Evolutionary conservation across 1,140 invertebrate species (phyloP), one percentile per base, ranked within the genome.

Genomic region (Drosophila fuyamai): DNA sequence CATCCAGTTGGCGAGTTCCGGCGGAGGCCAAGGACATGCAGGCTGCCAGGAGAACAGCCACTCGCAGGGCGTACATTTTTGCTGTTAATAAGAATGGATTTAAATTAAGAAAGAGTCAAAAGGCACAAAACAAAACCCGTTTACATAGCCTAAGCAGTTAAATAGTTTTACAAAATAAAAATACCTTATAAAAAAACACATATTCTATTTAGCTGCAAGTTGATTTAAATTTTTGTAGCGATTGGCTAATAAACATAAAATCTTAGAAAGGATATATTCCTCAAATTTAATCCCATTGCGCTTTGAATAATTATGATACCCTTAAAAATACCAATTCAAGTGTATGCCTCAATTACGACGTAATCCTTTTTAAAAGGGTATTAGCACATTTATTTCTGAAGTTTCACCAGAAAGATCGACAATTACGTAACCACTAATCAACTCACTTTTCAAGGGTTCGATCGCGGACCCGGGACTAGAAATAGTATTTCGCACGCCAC

Each of bases 31-130:
- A 29, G 36, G 68, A 62, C 10, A 90, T 38, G 18, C 80, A 85
- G 44, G 55, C 80, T 59, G 78, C 63, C 78, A 77, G 36, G 3
- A 78, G 47, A 44, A 81, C 40, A 58, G 76, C 76, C 56, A 88
- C 53, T 16, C 76, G 71, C 16, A 80, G 67, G 47, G 60, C 58
- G 4, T 77, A 51, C 83, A 88, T 88, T 53, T 55, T 32, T 23
- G 5, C 63, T 76, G 55, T 1, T 51, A n/a, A 10, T 40, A n/a
- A 5, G 1, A 32, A 29, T 1, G 2, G 2, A 23, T 23, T 23
- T 23, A 4, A 23, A 23, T 2, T n/a, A 10, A 14, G 7, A 29
- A 29, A 29, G 5, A 8, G 2, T 44, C n/a, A 9, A 43, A 10
- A 44, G 18, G 0, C 14, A 2, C 5, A 10, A 8, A 32, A n/a